These are phyloP conservation scores for Miniopterus natalensis DNA, from an alignment of 2,113 vertebrate genomes.

Conservation along the genomic window DNA sequence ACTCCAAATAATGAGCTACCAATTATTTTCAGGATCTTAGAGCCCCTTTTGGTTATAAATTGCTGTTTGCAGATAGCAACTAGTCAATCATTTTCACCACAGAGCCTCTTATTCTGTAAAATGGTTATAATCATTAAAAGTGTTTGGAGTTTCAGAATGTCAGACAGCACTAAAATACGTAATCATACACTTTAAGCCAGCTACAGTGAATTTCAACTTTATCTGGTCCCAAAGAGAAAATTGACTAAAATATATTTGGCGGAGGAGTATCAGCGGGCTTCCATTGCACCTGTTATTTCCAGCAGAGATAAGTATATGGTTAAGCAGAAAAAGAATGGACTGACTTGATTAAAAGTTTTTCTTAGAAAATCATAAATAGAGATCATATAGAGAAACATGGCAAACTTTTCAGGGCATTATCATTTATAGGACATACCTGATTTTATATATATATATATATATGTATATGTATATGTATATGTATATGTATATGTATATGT, in stretches of 20 bases:
- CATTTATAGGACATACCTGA: not conserved
- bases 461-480: not conserved
- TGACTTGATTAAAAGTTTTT: conserved; percentile 56
- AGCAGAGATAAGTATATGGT: conserved; percentile 12
- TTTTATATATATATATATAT: not conserved
- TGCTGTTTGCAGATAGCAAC: conserved; percentile 68
- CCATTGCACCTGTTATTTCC: conserved; percentile 46
- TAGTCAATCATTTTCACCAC: conserved; percentile 72
- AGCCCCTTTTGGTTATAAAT: conserved; percentile 73
- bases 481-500: too few species aligned
- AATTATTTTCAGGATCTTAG: conserved; percentile 75
- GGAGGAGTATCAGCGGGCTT: conserved; percentile 57
- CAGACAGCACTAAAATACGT: conserved; percentile 62
- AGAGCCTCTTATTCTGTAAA: conserved; percentile 82
- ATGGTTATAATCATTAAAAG: conserved; percentile 76
- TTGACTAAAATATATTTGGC: conserved; percentile 53
- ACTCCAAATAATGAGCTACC: conserved; percentile 77
- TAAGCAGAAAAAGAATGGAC: conserved; percentile 58
- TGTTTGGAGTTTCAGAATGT: conserved; percentile 65
- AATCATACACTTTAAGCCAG: conserved; percentile 19
- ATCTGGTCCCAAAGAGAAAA: conserved; percentile 70
- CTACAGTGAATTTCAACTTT: conserved; percentile 56
- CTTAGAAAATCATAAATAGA: conserved; percentile 47
- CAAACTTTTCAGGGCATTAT: not conserved
- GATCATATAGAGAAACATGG: conserved; percentile 14